These are phyloP conservation scores for Tanaodytes sp. DNA, from an alignment of 2,888 invertebrate species.

Conservation along the genomic window DNA sequence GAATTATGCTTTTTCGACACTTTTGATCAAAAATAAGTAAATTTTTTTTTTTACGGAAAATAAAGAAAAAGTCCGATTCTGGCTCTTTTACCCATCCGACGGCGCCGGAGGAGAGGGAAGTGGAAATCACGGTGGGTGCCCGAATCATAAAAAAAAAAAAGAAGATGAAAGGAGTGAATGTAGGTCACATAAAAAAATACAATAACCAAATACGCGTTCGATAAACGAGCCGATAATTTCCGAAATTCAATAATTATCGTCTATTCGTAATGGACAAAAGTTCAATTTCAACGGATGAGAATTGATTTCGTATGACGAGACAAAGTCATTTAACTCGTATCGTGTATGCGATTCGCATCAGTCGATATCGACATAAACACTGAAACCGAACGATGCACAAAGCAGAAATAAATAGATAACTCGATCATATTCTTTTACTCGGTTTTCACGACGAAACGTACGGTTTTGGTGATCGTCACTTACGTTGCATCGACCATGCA, in stretches of 20 bases:
- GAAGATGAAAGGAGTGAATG: no score
- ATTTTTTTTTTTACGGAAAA: no score
- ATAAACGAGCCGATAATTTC: slow-evolving; percentile 28
- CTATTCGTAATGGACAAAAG: slow-evolving; percentile 23
- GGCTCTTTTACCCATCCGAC: no score
- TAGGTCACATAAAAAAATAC: slow-evolving; percentile 41
- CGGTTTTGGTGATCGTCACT: slow-evolving; percentile 22
- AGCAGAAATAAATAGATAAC: slow-evolving; percentile 40
- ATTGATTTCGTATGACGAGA: slow-evolving; percentile 14
- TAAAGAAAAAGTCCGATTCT: no score
- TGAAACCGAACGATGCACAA: slow-evolving; percentile 34
- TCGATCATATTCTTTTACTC: slow-evolving; percentile 19
- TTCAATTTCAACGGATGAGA: no score
- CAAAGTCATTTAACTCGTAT: slow-evolving; percentile 23
- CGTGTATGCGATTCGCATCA: slow-evolving; percentile 21
- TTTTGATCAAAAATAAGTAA: no score
- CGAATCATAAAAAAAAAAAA: no score
- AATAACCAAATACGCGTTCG: slow-evolving; percentile 23
- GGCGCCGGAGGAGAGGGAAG: no score
- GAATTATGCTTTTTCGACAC: no score
- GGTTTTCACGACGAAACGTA: slow-evolving; percentile 8
- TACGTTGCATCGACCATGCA: slow-evolving; percentile 26
- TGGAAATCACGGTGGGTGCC: no score
- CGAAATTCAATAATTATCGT: slow-evolving; percentile 36
- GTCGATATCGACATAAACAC: slow-evolving; percentile 42